Evolutionary conservation across 2,888 invertebrate species (phyloP), one percentile per base, ranked within the genome.

Genomic region (Sisyra terminalis): DNA sequence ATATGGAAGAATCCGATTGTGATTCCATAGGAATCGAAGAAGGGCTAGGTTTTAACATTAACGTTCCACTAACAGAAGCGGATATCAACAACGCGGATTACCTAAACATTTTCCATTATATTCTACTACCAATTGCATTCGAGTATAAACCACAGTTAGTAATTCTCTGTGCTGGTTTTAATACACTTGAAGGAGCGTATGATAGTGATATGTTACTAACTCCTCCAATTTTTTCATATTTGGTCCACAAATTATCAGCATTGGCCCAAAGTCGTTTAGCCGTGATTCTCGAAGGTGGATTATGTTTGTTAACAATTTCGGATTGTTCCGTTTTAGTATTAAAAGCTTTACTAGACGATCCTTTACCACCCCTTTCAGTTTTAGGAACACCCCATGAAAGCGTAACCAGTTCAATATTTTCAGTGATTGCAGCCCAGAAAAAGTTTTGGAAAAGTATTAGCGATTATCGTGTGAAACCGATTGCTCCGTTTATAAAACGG

Each of bases 141-240:
- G 89, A 85, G 83, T 90, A 76, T 65, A 77, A 78, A 64, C 89
- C 90, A 52, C 81, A 88, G 58, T 65, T 89, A 57, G 73, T 89
- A 48, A 64, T 90, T 47, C 69, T 90, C 48, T 88, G 88, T 15
- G 80, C 85, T 50, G 90, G 89, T 42, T 89, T 80, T 69, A 94
- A 94, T 71, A 86, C 92, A 46, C 88, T 88, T 44, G 58, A 88
- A 53, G 94, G 94, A 51, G 24, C 24, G 51, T 53, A 59, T 44
- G 58, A 90, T 86, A 96, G 96, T 36, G 77, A 85, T 61, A 96
- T 96, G 94, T 71, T 78, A 53, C 66, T 97, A 2, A 84, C 82
- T 0, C 94, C 96, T 0, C 83, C 82, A 2, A 83, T 83, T 57
- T 97, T 89, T 65, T 75, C 84, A 2, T 85, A 88, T 57, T 60